These are phyloP conservation scores for Drosophila kambysellisi DNA, from an alignment of 2,888 invertebrate genomes.

Conservation along the genomic window DNA sequence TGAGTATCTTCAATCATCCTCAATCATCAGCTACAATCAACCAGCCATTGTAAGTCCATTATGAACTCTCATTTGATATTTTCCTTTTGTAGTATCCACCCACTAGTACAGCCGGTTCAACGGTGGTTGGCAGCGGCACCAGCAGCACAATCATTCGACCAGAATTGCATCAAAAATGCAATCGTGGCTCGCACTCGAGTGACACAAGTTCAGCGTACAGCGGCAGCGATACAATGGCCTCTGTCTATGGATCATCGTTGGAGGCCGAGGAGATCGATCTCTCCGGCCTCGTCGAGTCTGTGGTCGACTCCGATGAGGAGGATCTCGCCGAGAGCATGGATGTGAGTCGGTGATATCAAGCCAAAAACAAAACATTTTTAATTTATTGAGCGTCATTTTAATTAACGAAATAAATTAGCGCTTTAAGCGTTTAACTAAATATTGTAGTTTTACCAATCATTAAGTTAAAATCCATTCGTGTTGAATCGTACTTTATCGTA, in stretches of 20 bases:
- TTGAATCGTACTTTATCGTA: background rate
- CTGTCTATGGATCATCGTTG: conserved; percentile 93
- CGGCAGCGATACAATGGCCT: conserved; percentile 98
- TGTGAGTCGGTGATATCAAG: conserved; percentile 85
- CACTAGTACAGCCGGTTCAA: conserved; percentile 44
- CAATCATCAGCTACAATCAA: conserved; percentile 2
- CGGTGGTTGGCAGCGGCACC: conserved; percentile 47
- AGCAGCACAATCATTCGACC: conserved; percentile 85
- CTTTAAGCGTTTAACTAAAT: background rate
- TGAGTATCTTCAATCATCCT: conserved; percentile 52
- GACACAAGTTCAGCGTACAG: conserved; percentile 98
- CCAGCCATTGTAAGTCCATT: conserved; percentile 42
- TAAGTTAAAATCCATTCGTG: background rate
- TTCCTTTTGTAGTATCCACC: conserved; percentile 55
- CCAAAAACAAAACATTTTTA: background rate
- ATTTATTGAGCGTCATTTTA: background rate
- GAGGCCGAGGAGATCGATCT: conserved; percentile 95
- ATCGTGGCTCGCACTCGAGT: conserved; percentile 93
- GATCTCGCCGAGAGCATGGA: conserved; percentile 96
- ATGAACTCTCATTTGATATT: conserved; percentile 17
- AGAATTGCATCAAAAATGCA: conserved; percentile 93
- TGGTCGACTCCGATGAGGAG: conserved; percentile 97
- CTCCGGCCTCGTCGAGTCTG: conserved; percentile 96
- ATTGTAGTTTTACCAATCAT: background rate
- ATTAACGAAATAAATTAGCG: background rate